Evolutionary conservation across 2,888 invertebrate species (phyloP), one percentile per base, ranked within the genome.

Genomic region (Aphodius sticticus): DNA sequence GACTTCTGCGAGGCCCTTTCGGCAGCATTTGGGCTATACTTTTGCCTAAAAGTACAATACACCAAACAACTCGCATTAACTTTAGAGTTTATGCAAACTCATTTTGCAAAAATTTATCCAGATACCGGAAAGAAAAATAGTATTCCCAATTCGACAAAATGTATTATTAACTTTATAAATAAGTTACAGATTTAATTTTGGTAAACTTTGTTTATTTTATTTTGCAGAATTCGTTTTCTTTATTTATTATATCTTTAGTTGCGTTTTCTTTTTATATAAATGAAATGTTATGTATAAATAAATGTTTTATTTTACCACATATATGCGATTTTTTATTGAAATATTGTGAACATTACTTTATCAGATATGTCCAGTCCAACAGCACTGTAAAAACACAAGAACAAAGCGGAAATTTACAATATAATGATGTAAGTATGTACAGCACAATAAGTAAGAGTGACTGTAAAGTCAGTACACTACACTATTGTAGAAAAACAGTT

Each of bases 311-410:
- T 53, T 53, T 53, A 53, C 53, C 4, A 53, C 53, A 53, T 5
- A 53, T 26, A 26, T 26, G 26, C 1, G 26, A 26, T 26, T 26
- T 26, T 26, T 26, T 26, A 26, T 26, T 26, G 26, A 26, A 26
- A 26, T 26, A 26, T 26, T 26, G 12, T 53, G 53, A 53, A 7
- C 53, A 12, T 7, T 53, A 53, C 53, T 12, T 53, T 53, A 53
- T 53, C 53, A 53, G 53, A 53, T 53, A 53, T 53, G 53, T 53
- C 53, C 53, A 53, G 53, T 53, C 53, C 53, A 53, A 53, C 53
- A 53, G 53, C 53, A 53, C 9, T 53, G 53, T 53, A 53, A 53
- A 53, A 53, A 53, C 53, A 53, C 53, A 53, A 53, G 53, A 53
- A 53, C 53, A 5, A 53, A 53, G 3, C 1, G 53, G 53, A 53